phyloP scores from a whole-genome alignment of 2,113 vertebrate genomes.

The Egretta garzetta region DNA sequence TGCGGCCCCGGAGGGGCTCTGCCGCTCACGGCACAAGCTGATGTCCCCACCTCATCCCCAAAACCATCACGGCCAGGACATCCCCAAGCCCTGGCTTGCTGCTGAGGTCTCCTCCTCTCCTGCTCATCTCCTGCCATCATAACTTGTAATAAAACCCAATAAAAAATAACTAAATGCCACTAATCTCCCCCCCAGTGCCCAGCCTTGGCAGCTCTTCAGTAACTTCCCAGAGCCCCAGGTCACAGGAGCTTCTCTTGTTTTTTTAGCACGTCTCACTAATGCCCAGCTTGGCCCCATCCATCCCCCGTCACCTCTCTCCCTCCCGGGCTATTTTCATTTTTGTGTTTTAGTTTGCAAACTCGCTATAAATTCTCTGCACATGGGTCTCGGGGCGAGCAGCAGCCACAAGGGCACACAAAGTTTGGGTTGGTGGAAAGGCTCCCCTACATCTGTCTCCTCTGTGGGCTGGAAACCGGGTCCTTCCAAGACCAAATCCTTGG shows the following conservation, averaged over 20 bases:
- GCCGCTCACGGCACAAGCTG: background rate
- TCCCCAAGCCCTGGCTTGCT: background rate
- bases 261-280: background rate
- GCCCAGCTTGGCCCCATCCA: background rate
- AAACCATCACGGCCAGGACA: background rate
- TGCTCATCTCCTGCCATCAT: background rate
- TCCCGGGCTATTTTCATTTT: background rate
- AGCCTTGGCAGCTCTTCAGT: background rate
- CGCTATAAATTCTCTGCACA: background rate
- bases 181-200: background rate
- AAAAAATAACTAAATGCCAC: background rate
- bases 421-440: background rate
- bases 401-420: background rate
- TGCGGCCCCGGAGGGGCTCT: rapidly evolving
- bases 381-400: background rate
- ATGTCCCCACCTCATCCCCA: background rate
- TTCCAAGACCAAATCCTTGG: background rate
- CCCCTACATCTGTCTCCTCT: background rate
- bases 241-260: background rate
- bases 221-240: background rate
- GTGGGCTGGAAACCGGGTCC: background rate
- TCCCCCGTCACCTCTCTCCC: background rate
- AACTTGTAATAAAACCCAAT: background rate
- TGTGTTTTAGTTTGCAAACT: slow-evolving; percentile 31
- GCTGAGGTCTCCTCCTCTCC: background rate